Conservation (phyloP, 2,888 invertebrate species). For the Ophion slaviceki region DNA sequence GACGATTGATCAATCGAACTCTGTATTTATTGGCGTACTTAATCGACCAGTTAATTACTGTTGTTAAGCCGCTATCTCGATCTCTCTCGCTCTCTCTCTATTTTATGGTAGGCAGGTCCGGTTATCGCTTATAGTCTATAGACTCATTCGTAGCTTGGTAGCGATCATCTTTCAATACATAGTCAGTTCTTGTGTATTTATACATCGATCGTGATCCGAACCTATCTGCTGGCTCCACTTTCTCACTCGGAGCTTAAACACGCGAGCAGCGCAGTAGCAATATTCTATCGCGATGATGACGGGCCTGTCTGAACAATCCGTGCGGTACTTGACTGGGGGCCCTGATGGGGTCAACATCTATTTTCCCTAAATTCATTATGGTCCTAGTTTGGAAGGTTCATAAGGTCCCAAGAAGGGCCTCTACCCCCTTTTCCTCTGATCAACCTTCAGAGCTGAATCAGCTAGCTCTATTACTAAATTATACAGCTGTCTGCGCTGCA, state of each 20-base stretch:
- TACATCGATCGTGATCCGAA: conserved; percentile 29
- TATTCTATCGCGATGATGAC: background rate
- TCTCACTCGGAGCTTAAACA: conserved; percentile 37
- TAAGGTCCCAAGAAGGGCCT: too few relatives aligned
- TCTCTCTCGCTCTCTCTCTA: conserved; percentile 15
- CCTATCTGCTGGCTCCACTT: conserved; percentile 16
- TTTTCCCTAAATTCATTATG: background rate
- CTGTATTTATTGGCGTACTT: conserved; percentile 65
- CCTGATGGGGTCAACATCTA: background rate
- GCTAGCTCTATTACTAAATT: too few relatives aligned
- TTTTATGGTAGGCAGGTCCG: conserved; percentile 20
- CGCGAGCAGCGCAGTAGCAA: conserved; percentile 5
- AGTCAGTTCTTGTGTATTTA: background rate
- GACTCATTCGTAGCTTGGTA: conserved; percentile 13
- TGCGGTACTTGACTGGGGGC: background rate
- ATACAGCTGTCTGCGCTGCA: too few relatives aligned
- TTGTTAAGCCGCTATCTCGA: conserved; percentile 54
- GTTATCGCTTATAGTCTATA: conserved; percentile 15
- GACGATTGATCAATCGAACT: conserved; percentile 53
- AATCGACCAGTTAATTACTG: conserved; percentile 68
- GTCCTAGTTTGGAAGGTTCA: background rate
- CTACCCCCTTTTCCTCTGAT: too few relatives aligned
- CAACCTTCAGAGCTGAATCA: too few relatives aligned
- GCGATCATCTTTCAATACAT: conserved; percentile 14
- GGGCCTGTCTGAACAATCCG: background rate